Conservation (phyloP, 1,140 invertebrate species). For the Sitophilus oryzae region DNA sequence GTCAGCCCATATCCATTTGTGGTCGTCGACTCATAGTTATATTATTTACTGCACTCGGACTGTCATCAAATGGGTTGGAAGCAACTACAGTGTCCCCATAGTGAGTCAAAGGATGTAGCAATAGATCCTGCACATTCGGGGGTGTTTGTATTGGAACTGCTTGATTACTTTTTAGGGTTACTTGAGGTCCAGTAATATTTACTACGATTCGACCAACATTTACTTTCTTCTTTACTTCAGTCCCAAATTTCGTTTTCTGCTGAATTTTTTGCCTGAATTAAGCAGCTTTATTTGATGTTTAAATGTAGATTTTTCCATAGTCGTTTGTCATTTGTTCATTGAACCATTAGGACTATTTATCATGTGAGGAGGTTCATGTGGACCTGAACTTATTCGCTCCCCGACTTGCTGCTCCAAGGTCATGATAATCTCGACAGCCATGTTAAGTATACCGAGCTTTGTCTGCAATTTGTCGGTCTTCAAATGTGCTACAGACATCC, state of each 20-base stretch:
- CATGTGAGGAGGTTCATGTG: no score
- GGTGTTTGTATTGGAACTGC: constrained; percentile 50
- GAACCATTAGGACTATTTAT: no score
- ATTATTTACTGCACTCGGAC: constrained; percentile 59
- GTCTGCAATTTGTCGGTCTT: no score
- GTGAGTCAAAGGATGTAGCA: constrained; percentile 75
- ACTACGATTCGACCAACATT: constrained; percentile 44
- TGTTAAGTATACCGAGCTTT: no score
- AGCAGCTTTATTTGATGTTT: neutral
- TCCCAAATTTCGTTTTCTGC: constrained; percentile 3
- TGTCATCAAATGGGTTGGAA: constrained; percentile 93
- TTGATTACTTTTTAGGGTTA: constrained; percentile 62
- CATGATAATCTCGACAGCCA: no score
- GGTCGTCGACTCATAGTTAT: constrained; percentile 56
- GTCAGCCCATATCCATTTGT: constrained; percentile 38
- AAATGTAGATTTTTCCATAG: constrained; percentile 1
- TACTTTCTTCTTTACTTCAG: constrained; percentile 28
- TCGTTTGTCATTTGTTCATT: no score
- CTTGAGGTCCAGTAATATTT: constrained; percentile 56
- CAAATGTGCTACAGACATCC: no score
- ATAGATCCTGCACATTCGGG: constrained; percentile 65
- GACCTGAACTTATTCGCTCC: no score
- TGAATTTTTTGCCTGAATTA: neutral
- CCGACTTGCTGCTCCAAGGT: no score
- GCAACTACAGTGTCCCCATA: constrained; percentile 92